Evolutionary conservation across 2,888 invertebrate species (phyloP), one percentile per base, ranked within the genome.

Genomic region (Tetranychus piercei): DNA sequence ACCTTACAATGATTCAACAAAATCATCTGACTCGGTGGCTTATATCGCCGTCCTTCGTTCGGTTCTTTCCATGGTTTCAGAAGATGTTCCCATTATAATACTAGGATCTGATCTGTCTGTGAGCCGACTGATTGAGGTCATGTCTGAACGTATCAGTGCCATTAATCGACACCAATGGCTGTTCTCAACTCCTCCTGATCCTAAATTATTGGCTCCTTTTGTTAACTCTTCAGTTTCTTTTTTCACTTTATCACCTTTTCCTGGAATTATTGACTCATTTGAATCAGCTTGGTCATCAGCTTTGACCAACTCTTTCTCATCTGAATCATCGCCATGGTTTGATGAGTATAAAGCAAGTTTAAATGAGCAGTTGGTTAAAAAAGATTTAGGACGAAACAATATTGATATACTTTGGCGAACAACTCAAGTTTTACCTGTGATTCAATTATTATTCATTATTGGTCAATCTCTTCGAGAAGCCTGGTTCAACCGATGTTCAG

Each of bases 381-480:
- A 20, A 20, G 69, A 23, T 69, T 22, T 23, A n/a, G 20, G 20
- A 69, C 22, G 34, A 69, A 23, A 20, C 34, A 20, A 69, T 23
- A 5, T 74, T 1, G 78, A 78, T 64, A 71, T 76, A 1, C 71
- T 79, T 72, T 73, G 76, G 64, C 74, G 79, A 72, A 78, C 78
- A 1, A 74, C 76, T 18, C 75, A 78, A 11, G 78, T 78, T 20
- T 69, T 79, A 20, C 78, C 80, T 0, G 78, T 79, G 1, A 76
- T 80, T 20, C 80, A 81, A 67, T 78, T 80, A 8, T 74, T 81
- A 9, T 79, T 79, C 71, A 78, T 80, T 4, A 78, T 80, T 45
- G 80, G 80, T n/a, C 79, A 79, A 64, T 80, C 80, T 1, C 77
- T 81, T 72, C 78, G 79, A 44, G 79, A 79, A 43, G 80, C 80